Evolutionary conservation across 2,113 vertebrate genomes (phyloP), one percentile per base, ranked within the genome.

Genomic region (Labrus mixtus): DNA sequence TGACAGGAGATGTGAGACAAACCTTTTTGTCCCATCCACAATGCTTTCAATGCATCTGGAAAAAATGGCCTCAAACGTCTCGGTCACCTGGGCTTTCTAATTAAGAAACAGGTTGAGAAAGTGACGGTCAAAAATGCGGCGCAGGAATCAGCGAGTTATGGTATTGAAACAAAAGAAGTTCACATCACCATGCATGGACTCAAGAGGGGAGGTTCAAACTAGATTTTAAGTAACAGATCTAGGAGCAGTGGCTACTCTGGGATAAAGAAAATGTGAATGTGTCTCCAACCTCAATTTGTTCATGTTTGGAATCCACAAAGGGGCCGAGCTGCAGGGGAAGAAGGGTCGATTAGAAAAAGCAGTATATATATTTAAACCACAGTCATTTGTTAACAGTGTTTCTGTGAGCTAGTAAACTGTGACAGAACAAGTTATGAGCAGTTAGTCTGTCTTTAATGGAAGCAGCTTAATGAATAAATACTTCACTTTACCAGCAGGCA

Each of bases 241-340:
- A 50, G 8, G 8, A 33, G n/a, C 29, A 22, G 29, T 33, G 4
- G 6, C 4, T 13, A 43, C n/a, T 16, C n/a, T 60, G 11, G 10
- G 13, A 50, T 25, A 22, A 37, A n/a, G 0, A 68, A 15, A n/a
- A 68, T 17, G 5, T 6, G 36, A 20, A 17, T 16, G 19, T 1
- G 11, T 36, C 10, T 3, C 88, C 74, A 43, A 98, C 97, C 96
- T 97, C 97, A 29, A 98, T 96, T 73, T 98, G 96, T 25, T 98
- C 95, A 19, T 99, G 97, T 39, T 96, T 97, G 10, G 95, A 95
- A 50, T 99, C 97, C 68, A 99, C 93, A 88, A 98, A 98, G 0
- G 97, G 97, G 1, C 97, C 97, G 0, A 98, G 81, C 97, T 99
- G 81, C 0, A 51, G 20, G 25, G 43, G 9, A 33, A 83, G 41